Evolutionary conservation across 2,113 vertebrate genomes (phyloP).

Genomic region (Protobothrops mucrosquamatus): DNA sequence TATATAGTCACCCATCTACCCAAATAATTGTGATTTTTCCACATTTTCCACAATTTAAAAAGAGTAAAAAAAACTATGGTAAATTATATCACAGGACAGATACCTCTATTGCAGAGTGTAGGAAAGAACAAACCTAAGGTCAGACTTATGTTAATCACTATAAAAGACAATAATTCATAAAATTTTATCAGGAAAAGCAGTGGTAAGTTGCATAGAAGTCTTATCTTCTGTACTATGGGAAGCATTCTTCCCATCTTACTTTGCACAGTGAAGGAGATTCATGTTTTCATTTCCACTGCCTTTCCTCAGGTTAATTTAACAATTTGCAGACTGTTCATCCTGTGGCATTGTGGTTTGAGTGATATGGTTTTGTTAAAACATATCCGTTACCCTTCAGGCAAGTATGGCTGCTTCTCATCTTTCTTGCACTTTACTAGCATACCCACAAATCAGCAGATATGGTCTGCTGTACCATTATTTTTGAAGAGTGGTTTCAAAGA

Average conservation of each 20-base stretch:
- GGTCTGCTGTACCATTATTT: background rate
- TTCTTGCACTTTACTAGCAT: background rate
- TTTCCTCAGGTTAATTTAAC: background rate
- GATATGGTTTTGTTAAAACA: slow-evolving; percentile 6
- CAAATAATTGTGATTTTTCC: background rate
- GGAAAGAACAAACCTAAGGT: background rate
- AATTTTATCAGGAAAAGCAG: background rate
- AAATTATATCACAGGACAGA: background rate
- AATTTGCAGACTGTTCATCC: background rate
- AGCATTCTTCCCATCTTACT: background rate
- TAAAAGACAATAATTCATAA: background rate
- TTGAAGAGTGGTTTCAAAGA: slow-evolving; percentile 5
- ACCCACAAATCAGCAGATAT: slow-evolving; percentile 13
- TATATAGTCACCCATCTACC: background rate
- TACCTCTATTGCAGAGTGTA: background rate
- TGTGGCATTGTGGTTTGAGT: background rate
- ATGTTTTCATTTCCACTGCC: background rate
- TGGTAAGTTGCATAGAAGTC: background rate
- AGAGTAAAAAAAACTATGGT: background rate
- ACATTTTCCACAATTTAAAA: background rate
- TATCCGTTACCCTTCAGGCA: background rate
- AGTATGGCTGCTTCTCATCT: background rate
- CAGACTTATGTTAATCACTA: background rate
- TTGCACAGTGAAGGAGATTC: background rate
- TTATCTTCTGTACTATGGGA: background rate